Evolutionary conservation across 2,797 vertebrate genomes (phyloP).

Genomic region (Mormyrus hasselquistii): DNA sequence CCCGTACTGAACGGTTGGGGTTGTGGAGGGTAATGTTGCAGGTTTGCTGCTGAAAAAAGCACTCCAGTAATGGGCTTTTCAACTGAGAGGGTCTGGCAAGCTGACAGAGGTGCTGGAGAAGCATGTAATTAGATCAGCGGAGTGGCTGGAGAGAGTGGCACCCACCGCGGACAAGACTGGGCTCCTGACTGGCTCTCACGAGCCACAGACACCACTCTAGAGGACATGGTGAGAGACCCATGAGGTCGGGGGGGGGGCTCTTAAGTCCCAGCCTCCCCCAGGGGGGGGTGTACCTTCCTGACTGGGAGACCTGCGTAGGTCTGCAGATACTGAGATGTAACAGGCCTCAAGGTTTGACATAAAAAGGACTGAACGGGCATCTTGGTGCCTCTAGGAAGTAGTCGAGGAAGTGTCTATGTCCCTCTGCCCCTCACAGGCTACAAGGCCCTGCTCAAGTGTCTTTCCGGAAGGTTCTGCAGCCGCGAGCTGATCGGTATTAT

Average conservation of each 20-base stretch:
- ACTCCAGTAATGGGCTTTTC: neutral
- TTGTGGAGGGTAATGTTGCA: neutral
- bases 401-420: neutral
- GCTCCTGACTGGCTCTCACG: neutral
- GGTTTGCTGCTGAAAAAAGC: neutral
- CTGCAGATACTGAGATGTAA: neutral
- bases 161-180: neutral
- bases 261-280: neutral
- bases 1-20: neutral
- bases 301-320: neutral
- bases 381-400: neutral
- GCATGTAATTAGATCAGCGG: conserved; percentile 10
- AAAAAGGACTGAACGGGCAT: neutral
- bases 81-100: conserved; percentile 3
- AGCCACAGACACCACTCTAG: neutral
- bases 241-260: neutral
- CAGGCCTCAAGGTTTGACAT: neutral
- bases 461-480: conserved; percentile 89
- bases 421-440: conserved; percentile 65
- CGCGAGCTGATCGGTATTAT: conserved; percentile 94
- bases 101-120: conserved; percentile 6
- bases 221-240: neutral
- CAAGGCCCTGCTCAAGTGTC: conserved; percentile 95
- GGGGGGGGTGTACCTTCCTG: neutral
- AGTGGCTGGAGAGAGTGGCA: neutral